Evolutionary conservation across 2,113 vertebrate species (phyloP).

Genomic region (Hipposideros armiger): DNA sequence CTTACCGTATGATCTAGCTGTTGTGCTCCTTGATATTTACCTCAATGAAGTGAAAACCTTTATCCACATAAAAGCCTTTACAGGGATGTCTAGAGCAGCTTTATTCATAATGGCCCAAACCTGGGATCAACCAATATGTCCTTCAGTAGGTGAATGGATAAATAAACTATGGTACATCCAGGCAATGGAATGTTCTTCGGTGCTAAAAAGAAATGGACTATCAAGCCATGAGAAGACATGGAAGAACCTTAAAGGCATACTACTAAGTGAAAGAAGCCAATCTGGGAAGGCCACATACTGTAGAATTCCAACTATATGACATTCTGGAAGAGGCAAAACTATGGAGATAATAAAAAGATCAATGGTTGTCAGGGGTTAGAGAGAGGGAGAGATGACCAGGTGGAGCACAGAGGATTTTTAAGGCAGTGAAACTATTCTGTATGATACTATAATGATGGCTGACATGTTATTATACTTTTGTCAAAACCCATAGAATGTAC

Average conservation of each 20-base stretch:
- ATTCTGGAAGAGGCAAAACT: not conserved
- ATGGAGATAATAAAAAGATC: not conserved
- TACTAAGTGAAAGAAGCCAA: not conserved
- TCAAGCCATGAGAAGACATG: not conserved
- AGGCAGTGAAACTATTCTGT: not conserved
- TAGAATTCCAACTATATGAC: not conserved
- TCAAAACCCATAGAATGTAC: not conserved
- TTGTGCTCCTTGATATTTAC: not conserved
- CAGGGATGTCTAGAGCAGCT: not conserved
- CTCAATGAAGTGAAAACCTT: constrained; percentile 1
- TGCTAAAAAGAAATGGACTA: not conserved
- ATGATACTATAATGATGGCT: not conserved
- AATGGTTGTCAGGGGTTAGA: not conserved
- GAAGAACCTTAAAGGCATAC: not conserved
- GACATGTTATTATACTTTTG: not conserved
- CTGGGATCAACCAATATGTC: not conserved
- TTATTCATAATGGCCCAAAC: not conserved
- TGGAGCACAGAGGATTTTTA: not conserved
- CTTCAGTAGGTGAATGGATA: not conserved
- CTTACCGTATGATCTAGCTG: not conserved
- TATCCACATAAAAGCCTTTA: not conserved
- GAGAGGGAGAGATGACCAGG: not conserved
- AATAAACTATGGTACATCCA: not conserved
- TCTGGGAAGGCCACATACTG: not conserved
- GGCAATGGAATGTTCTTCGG: not conserved